Percentiles rank a stretch among this genome's conserved stretches.
Conservation (phyloP, 2,888 invertebrate species). For the Steinernema carpocapsae region DNA sequence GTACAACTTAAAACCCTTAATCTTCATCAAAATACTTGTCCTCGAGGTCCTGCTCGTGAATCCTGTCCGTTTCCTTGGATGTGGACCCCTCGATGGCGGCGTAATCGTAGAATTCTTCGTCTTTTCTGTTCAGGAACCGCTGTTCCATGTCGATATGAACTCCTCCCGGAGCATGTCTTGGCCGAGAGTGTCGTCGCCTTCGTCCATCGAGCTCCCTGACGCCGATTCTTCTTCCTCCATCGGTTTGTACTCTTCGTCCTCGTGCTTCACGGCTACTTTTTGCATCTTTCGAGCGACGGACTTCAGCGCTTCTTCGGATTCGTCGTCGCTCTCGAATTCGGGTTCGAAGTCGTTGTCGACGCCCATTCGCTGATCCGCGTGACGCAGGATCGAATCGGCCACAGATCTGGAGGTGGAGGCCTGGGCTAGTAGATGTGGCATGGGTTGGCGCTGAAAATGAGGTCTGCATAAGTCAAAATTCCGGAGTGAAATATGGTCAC, state of each 20-base stretch:
- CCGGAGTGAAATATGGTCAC: slow-evolving; percentile 2
- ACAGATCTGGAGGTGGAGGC: background rate
- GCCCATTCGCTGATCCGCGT: background rate
- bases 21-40: slow-evolving; percentile 65
- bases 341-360: slow-evolving; percentile 46
- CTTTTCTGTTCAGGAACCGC: slow-evolving; percentile 60
- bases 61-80: slow-evolving; percentile 44
- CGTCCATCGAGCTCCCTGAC: background rate
- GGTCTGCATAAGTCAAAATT: slow-evolving; percentile 38
- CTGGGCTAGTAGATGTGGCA: too few species aligned
- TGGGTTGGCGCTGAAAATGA: background rate
- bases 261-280: background rate
- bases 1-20: too few species aligned
- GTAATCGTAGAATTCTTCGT: slow-evolving; percentile 61
- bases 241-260: background rate
- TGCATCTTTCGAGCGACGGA: background rate
- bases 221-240: slow-evolving; percentile 7
- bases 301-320: slow-evolving; percentile 40
- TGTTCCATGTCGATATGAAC: slow-evolving; percentile 60
- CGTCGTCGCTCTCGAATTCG: slow-evolving; percentile 51
- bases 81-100: slow-evolving; percentile 41
- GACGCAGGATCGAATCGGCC: background rate
- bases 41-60: slow-evolving; percentile 58
- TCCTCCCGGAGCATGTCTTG: slow-evolving; percentile 48
- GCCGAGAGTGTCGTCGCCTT: slow-evolving; percentile 25